These are phyloP conservation scores for Euplagia quadripunctaria DNA, from an alignment of 2,888 invertebrate species.

Conservation along the genomic window DNA sequence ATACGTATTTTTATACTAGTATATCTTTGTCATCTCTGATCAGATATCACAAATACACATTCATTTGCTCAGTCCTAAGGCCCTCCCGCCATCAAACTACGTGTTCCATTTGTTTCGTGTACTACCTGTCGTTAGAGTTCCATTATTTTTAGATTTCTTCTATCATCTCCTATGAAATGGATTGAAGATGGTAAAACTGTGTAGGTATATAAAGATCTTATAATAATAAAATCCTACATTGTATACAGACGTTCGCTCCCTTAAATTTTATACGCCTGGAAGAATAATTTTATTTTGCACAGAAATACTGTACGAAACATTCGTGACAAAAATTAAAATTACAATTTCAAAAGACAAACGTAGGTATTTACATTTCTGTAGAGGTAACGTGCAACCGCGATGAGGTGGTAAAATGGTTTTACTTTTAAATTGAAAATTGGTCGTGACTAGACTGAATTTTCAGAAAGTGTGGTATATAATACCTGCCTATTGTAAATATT, in stretches of 20 bases:
- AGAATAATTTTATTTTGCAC: neutral
- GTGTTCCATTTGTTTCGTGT: neutral
- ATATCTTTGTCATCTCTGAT: too few relatives aligned
- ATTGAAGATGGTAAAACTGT: neutral
- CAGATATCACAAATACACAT: too few relatives aligned
- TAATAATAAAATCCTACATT: neutral
- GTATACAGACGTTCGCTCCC: neutral
- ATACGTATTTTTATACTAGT: too few relatives aligned
- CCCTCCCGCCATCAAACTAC: neutral
- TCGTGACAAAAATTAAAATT: neutral
- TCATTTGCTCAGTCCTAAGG: too few relatives aligned
- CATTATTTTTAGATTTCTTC: too few relatives aligned
- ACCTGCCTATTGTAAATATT: too few relatives aligned
- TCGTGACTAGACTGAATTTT: neutral
- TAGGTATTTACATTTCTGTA: neutral
- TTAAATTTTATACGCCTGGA: neutral
- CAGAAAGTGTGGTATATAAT: neutral
- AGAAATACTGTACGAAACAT: neutral
- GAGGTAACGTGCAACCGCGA: neutral
- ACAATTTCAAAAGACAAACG: neutral
- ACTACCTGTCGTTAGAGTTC: too few relatives aligned
- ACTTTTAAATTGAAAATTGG: neutral
- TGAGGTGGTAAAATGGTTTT: neutral
- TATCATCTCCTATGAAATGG: too few relatives aligned
- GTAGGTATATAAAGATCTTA: neutral